Conservation (phyloP, 1,140 invertebrate species). For the Copidosoma floridanum region DNA sequence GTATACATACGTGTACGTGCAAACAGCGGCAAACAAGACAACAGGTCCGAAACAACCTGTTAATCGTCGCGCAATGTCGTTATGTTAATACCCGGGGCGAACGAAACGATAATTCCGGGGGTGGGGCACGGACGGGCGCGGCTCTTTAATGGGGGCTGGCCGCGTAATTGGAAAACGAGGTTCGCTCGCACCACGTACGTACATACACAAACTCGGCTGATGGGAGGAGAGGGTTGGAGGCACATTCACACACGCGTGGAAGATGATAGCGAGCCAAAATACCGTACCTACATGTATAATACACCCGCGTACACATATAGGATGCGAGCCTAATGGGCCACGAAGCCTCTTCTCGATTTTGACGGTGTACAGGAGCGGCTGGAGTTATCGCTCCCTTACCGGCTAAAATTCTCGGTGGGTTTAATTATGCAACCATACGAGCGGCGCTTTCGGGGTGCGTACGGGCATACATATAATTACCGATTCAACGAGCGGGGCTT, state of each 20-base stretch:
- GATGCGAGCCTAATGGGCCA: slow-evolving; percentile 10
- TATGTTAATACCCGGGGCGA: slow-evolving; percentile 40
- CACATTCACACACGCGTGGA: slow-evolving; percentile 20
- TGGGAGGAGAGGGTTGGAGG: not conserved
- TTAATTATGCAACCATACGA: no score
- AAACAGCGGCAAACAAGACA: not conserved
- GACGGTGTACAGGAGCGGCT: slow-evolving; percentile 12
- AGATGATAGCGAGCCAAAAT: no score
- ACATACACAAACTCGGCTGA: slow-evolving; percentile 27
- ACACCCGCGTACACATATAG: not conserved
- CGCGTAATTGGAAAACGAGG: slow-evolving; percentile 41
- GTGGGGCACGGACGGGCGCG: slow-evolving; percentile 11
- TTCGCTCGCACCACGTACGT: slow-evolving; percentile 33
- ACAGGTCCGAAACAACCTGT: slow-evolving; percentile 31
- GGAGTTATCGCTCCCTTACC: not conserved
- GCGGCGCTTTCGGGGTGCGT: no score
- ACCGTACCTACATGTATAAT: not conserved
- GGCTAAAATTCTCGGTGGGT: slow-evolving; percentile 1
- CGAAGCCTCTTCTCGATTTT: slow-evolving; percentile 6
- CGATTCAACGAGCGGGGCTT: no score
- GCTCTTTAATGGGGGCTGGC: slow-evolving; percentile 36
- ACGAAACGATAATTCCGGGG: slow-evolving; percentile 43
- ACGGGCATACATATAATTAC: no score
- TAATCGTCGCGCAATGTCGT: slow-evolving; percentile 39
- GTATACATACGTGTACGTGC: no score